Evolutionary conservation across 1,140 invertebrate genomes (phyloP).

Genomic region (Aphis craccivora): DNA sequence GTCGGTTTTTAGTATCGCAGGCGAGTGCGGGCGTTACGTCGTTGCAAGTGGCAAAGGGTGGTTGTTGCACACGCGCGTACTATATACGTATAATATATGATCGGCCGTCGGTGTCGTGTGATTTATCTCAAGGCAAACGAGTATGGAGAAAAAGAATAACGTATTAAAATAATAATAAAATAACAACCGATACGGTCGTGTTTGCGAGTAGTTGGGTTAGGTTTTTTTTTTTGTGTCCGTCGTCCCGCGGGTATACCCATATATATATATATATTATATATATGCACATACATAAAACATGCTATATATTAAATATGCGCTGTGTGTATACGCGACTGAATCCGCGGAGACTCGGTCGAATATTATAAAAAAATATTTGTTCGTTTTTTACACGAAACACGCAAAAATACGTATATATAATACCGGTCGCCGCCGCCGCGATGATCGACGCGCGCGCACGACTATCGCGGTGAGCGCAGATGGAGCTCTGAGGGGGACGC

Average conservation of each 20-base stretch:
- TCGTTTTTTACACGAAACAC: conserved; percentile 1
- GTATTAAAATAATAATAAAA: background rate
- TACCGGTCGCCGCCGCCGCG: background rate
- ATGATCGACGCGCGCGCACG: background rate
- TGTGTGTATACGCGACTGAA: background rate
- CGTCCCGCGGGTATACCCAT: background rate
- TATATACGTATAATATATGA: background rate
- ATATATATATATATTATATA: background rate
- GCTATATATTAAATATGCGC: background rate
- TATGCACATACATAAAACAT: background rate
- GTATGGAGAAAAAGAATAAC: background rate
- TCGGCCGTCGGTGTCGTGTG: conserved; percentile 42
- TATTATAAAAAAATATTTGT: background rate
- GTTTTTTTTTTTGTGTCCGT: conserved; percentile 16
- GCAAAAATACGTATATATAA: background rate
- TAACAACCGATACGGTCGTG: conserved; percentile 28
- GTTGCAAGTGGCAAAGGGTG: background rate
- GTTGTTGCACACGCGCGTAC: background rate
- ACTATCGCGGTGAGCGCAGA: background rate
- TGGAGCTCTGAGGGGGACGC: background rate
- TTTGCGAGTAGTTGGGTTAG: conserved; percentile 25
- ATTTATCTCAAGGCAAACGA: conserved; percentile 55
- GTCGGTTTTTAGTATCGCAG: background rate
- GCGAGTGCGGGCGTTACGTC: background rate
- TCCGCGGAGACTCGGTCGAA: background rate